These are phyloP conservation scores for Drusus annulatus DNA, from an alignment of 1,140 invertebrate species.

Conservation along the genomic window DNA sequence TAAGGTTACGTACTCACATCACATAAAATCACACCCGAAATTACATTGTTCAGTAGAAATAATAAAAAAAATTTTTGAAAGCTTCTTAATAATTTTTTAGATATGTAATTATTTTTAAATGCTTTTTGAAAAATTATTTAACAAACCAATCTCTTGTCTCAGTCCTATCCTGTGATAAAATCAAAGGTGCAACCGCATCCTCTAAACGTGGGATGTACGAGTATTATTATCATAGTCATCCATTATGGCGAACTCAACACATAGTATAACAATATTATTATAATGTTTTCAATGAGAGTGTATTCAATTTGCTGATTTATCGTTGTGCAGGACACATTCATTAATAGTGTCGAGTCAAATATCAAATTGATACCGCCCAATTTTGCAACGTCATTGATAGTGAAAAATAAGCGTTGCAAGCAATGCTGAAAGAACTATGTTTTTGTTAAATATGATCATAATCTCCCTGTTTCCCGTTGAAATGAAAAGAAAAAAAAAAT, in stretches of 20 bases:
- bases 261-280: conserved; percentile 35
- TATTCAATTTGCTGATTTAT: conserved; percentile 46
- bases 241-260: conserved; percentile 26
- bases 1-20: no score
- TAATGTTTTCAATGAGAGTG: conserved; percentile 35
- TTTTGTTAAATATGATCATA: no score
- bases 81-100: no score
- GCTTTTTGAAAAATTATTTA: no score
- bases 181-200: conserved; percentile 45
- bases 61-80: no score
- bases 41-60: no score
- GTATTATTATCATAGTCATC: conserved; percentile 31
- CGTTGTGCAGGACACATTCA: conserved; percentile 29
- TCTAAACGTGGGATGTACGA: conserved; percentile 16
- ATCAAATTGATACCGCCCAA: conserved; percentile 17
- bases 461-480: no score
- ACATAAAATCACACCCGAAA: no score
- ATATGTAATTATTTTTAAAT: no score
- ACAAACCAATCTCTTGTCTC: neutral
- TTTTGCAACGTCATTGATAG: conserved; percentile 8
- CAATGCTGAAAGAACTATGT: no score
- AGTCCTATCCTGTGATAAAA: conserved; percentile 25
- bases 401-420: neutral
- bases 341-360: conserved; percentile 39
- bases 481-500: no score